Base-by-base conservation (phyloP, 2,113 vertebrate genomes). In the Urocynchramus pylzowi region DNA sequence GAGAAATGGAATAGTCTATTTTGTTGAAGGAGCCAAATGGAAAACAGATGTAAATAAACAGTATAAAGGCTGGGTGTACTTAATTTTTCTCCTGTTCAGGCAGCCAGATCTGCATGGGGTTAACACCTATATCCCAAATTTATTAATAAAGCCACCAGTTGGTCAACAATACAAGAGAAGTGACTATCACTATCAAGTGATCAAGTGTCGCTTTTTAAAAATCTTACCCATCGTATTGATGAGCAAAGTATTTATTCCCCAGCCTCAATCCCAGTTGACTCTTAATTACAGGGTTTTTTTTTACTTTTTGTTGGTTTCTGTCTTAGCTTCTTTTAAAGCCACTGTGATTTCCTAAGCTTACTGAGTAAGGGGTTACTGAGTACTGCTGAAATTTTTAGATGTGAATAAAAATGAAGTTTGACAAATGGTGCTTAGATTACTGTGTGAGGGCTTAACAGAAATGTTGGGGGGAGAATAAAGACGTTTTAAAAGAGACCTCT, bases 381-480 rank as follows among this genome's bases (percentile, higher is more conserved):
- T 47, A 35, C 28, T 69, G 33, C 27, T 71, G 54, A 45, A 42
- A 22, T 30, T 52, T 87, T 57, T 47, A 35, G 81, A 41, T 2
- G 7, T 30, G 30, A 52, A 63, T 63, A 56, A 81, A 81, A 74
- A 70, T 6, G 7, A 63, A 68, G 19, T 59, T 39, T 73, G 50
- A 41, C 37, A 87, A 71, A 17, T 0, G 0, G 26, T 45, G 54
- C 45, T 76, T 60, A n/a, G 20, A 19, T 73, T 73, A 31, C 23
- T 49, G 16, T 9, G 45, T 39, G 52, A 89, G 35, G 57, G 37
- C 28, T 52, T 75, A 23, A 71, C 31, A 45, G 30, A 74, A 63
- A 60, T 37, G 5, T 23, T 50, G 35, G 21, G 10, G 2, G 1
- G 30, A 5, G 37, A 14, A 8, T 1, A 27, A 11, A 0, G 26